Evolutionary conservation across 2,888 invertebrate genomes (phyloP).

Genomic region (Cactoblastis cactorum): DNA sequence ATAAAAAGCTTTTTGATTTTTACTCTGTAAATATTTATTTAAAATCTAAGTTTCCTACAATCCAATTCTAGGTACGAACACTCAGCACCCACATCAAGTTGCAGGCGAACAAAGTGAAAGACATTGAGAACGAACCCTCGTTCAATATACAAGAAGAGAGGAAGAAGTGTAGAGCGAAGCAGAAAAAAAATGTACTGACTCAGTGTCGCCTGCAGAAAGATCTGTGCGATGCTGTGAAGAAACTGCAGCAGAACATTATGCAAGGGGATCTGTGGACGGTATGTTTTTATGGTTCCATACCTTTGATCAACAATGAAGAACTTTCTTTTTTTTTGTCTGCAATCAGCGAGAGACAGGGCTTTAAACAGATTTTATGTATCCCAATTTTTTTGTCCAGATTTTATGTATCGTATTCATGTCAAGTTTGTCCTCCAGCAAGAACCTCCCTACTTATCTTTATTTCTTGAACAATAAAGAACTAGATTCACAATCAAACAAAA

Average conservation of each 20-base stretch:
- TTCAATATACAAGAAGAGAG: constrained; percentile 50
- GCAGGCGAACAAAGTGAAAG: constrained; percentile 48
- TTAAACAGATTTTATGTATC: too few species aligned
- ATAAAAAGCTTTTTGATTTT: not conserved
- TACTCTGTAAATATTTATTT: not conserved
- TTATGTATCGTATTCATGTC: too few species aligned
- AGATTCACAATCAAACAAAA: too few species aligned
- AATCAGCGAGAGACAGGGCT: too few species aligned
- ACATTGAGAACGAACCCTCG: constrained; percentile 48
- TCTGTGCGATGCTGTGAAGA: constrained; percentile 30
- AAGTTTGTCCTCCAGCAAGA: too few species aligned
- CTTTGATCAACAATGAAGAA: too few species aligned
- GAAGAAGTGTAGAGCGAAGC: constrained; percentile 31
- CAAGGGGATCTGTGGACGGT: constrained; percentile 54
- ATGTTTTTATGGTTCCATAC: constrained; percentile 13
- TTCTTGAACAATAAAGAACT: too few species aligned
- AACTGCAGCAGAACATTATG: constrained; percentile 37
- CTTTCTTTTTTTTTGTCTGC: too few species aligned
- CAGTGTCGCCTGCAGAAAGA: constrained; percentile 48
- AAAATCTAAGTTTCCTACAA: too few species aligned
- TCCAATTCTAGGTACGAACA: constrained; percentile 45
- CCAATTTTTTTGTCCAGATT: too few species aligned
- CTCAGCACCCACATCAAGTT: constrained; percentile 51
- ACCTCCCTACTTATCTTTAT: too few species aligned
- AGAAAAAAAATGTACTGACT: constrained; percentile 42